Conservation (phyloP, 35 echinoderm and acorn worm genomes). For the Heliocidaris erythrogramma region DNA sequence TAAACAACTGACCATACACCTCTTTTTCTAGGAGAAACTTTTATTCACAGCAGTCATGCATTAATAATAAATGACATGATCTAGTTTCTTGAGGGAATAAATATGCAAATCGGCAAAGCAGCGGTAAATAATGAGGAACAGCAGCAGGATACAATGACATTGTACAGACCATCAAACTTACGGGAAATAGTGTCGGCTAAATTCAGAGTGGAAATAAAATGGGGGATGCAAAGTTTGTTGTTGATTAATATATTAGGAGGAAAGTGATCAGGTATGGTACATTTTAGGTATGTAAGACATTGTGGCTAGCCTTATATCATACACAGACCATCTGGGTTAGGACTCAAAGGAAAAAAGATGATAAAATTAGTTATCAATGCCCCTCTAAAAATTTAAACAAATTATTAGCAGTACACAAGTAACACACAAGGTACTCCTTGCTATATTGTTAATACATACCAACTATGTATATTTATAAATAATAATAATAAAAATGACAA, state of each 20-base stretch:
- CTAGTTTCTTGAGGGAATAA: neutral
- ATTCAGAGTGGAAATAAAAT: conserved; percentile 1
- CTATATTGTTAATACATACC: neutral
- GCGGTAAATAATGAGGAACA: neutral
- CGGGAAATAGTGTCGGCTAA: conserved; percentile 39
- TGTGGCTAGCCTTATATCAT: neutral
- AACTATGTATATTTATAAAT: too few relatives aligned
- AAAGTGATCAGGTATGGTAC: too few relatives aligned
- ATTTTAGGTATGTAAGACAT: neutral
- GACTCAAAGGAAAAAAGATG: neutral
- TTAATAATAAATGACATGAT: neutral
- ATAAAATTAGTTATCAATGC: neutral
- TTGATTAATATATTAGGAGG: neutral
- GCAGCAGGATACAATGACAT: neutral
- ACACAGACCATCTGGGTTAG: neutral
- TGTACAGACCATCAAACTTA: neutral
- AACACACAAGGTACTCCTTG: neutral
- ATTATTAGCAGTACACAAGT: neutral
- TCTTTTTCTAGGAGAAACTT: neutral
- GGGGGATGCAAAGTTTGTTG: neutral
- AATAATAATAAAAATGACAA: too few relatives aligned
- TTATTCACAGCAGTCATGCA: conserved; percentile 1
- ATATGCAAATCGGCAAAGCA: neutral
- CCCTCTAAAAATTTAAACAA: neutral
- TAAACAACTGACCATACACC: neutral